Base-by-base conservation (phyloP, 2,113 vertebrate species). In the Eupsittula cactorum region DNA sequence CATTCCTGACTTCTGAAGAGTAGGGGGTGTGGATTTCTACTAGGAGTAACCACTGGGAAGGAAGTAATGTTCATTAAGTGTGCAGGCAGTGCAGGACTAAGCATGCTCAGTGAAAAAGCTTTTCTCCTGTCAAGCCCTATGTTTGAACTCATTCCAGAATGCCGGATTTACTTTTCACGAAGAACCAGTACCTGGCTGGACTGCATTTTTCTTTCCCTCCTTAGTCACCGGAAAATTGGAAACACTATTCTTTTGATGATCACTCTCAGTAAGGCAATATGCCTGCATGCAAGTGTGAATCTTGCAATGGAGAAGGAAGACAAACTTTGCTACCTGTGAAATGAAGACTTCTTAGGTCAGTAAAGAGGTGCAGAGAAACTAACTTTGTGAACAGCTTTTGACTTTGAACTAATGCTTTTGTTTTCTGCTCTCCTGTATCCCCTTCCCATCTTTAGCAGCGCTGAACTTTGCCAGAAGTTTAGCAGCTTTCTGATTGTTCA, bases 61-160 rank as follows among this genome's bases (percentile, higher is more conserved):
- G 98, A 99, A 99, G 98, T 98, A 97, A 98, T 98, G 98, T 98
- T 98, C 98, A 98, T 98, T 98, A 97, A 98, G 97, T 94, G 97
- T 95, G 98, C 98, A 98, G 97, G 98, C 98, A 75, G 97, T 94
- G 97, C 95, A 21, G 97, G 97, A 97, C 97, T 97, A 98, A 97
- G 98, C 98, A 98, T 98, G 98, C 98, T 98, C 98, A 98, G 98
- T 97, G 98, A 90, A 95, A 97, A 97, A 97, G 76, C 88, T 96
- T 81, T 96, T 91, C 96, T 97, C 77, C 97, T 98, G 98, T 98
- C 98, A 98, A 98, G 98, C 98, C 98, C 96, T 96, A 86, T 97
- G 98, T 98, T 98, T 98, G 98, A 98, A 98, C 98, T 95, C 96
- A 39, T 94, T 98, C 97, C 98, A 98, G 97, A 97, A 97, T 95